Conservation (phyloP, 1,140 invertebrate genomes). For the Triops longicaudatus region DNA sequence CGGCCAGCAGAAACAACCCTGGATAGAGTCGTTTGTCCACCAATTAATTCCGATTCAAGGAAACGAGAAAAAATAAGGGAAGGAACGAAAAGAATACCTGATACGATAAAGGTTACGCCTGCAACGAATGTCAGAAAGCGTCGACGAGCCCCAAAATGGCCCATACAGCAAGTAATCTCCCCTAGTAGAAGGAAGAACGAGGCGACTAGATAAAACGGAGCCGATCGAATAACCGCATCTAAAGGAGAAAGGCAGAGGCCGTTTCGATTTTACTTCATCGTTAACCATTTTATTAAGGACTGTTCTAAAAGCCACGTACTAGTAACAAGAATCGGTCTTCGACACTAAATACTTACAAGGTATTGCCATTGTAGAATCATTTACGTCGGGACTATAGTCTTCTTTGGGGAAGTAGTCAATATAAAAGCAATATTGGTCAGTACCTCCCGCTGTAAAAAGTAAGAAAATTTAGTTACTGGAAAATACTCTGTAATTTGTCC, state of each 20-base stretch:
- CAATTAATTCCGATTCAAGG: slow-evolving; percentile 12
- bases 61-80: slow-evolving; percentile 15
- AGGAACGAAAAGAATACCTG: slow-evolving; percentile 43
- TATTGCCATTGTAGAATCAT: slow-evolving; percentile 78
- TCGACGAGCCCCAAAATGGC: slow-evolving; percentile 48
- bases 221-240: slow-evolving; percentile 61
- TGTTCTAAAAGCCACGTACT: background rate
- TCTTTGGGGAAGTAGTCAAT: slow-evolving; percentile 79
- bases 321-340: background rate
- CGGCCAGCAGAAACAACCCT: slow-evolving; percentile 79
- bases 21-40: slow-evolving; percentile 35
- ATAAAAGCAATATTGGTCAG: slow-evolving; percentile 52
- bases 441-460: slow-evolving; percentile 37
- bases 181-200: slow-evolving; percentile 52
- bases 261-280: background rate
- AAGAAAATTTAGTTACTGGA: background rate
- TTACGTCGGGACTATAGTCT: slow-evolving; percentile 71
- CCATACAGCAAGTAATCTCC: slow-evolving; percentile 53
- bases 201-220: slow-evolving; percentile 54
- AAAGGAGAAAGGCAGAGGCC: slow-evolving; percentile 29
- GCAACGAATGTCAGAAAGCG: slow-evolving; percentile 54
- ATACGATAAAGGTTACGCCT: slow-evolving; percentile 59
- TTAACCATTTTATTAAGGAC: background rate
- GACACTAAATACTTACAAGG: slow-evolving; percentile 61
- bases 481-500: background rate